phyloP scores from a whole-genome alignment of 2,113 vertebrate species.

The Sapajus apella region DNA sequence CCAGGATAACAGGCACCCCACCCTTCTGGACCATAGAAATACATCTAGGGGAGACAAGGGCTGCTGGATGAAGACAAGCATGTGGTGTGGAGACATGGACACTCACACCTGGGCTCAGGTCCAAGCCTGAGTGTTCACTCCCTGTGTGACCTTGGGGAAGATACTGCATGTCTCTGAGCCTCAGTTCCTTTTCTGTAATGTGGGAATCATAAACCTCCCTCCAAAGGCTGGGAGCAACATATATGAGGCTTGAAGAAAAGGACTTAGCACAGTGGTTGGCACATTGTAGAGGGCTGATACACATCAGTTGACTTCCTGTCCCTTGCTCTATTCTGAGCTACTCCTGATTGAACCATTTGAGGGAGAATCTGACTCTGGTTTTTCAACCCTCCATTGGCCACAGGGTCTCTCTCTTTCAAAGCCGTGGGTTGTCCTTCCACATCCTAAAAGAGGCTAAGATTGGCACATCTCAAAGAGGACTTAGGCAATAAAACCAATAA shows the following conservation, averaged over 20 bases:
- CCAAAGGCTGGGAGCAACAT: background rate
- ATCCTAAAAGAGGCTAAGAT: background rate
- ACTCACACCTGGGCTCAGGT: background rate
- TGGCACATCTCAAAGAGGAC: background rate
- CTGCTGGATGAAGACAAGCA: background rate
- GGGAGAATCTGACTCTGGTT: background rate
- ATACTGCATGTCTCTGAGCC: background rate
- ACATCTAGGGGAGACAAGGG: background rate
- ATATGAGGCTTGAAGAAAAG: background rate
- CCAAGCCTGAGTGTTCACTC: background rate
- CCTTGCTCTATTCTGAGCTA: background rate
- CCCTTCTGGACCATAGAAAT: background rate
- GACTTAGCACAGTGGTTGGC: background rate
- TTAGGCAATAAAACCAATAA: background rate
- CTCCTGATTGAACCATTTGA: background rate
- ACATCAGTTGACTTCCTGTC: background rate
- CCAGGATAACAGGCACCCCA: background rate
- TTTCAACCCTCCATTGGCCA: background rate
- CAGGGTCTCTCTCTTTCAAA: background rate
- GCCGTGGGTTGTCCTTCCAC: background rate
- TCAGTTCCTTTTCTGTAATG: background rate
- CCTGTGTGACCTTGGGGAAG: background rate
- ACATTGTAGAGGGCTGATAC: rapidly evolving
- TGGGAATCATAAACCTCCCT: background rate
- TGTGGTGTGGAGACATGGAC: background rate